Percentiles rank a stretch among this genome's conserved stretches.
Evolutionary conservation across 1,140 invertebrate genomes (phyloP).

Genomic region (Sminthurides bifidus): DNA sequence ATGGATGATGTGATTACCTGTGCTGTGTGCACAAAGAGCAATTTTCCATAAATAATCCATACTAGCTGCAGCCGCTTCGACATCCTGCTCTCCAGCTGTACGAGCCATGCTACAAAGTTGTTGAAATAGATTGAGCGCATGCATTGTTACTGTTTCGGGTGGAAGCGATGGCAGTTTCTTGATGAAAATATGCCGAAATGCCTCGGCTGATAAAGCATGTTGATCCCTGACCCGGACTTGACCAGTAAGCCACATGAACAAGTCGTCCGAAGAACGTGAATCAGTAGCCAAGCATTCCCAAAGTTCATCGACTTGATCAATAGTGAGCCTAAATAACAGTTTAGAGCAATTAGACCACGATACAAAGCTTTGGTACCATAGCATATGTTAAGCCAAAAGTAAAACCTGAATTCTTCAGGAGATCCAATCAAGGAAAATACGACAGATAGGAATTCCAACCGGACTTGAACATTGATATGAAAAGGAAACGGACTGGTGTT

Average conservation of each 20-base stretch:
- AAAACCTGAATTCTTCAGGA: slow-evolving; percentile 66
- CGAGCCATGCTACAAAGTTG: slow-evolving; percentile 74
- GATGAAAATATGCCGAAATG: slow-evolving; percentile 73
- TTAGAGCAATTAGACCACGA: background rate
- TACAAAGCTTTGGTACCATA: background rate
- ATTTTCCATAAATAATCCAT: slow-evolving; percentile 92
- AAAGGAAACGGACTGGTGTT: slow-evolving; percentile 56
- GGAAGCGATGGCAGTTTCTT: slow-evolving; percentile 76
- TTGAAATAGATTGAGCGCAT: slow-evolving; percentile 76
- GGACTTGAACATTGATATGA: slow-evolving; percentile 77
- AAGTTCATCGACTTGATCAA: slow-evolving; percentile 77
- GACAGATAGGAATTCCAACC: slow-evolving; percentile 79
- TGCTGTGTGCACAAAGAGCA: slow-evolving; percentile 39
- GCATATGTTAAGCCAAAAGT: background rate
- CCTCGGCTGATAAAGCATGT: slow-evolving; percentile 74
- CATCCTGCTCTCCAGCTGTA: slow-evolving; percentile 43
- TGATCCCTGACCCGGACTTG: slow-evolving; percentile 51
- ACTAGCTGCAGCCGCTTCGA: slow-evolving; percentile 47
- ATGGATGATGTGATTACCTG: background rate
- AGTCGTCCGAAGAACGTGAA: slow-evolving; percentile 69
- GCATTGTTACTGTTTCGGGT: slow-evolving; percentile 81
- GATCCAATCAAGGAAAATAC: slow-evolving; percentile 82
- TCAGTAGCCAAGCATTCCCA: slow-evolving; percentile 79
- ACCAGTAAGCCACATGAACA: slow-evolving; percentile 71
- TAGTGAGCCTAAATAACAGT: slow-evolving; percentile 60